Evolutionary conservation across 2,888 invertebrate genomes (phyloP).

Genomic region (Lithophane ornitopus): DNA sequence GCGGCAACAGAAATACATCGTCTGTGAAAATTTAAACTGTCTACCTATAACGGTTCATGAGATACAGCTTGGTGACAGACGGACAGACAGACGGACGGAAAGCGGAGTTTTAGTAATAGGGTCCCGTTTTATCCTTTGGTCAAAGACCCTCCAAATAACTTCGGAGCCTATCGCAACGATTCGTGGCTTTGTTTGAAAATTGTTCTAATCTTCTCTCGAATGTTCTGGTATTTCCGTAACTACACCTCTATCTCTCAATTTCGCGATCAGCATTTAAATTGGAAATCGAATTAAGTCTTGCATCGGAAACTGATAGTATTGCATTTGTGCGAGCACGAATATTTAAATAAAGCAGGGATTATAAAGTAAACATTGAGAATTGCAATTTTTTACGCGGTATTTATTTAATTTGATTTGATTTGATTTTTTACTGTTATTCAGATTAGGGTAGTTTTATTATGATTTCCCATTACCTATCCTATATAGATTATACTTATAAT

Average conservation of each 20-base stretch:
- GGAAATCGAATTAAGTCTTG: conserved; percentile 39
- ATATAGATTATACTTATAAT: no score
- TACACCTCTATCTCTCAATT: conserved; percentile 34
- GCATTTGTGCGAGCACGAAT: conserved; percentile 11
- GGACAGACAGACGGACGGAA: no score
- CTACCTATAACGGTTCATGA: no score
- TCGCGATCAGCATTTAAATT: conserved; percentile 48
- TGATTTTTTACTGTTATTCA: background rate
- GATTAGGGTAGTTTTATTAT: background rate
- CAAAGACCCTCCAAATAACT: conserved; percentile 32
- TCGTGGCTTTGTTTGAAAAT: conserved; percentile 35
- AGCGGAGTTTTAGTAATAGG: no score
- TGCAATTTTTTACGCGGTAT: background rate
- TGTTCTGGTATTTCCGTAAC: conserved; percentile 31
- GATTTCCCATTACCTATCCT: background rate
- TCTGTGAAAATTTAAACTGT: no score
- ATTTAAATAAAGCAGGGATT: conserved; percentile 2
- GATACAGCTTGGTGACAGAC: no score
- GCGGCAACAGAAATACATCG: no score
- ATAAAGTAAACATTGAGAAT: background rate
- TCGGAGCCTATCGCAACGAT: conserved; percentile 20
- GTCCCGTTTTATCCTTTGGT: no score
- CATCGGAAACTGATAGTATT: conserved; percentile 10
- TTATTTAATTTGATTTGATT: background rate
- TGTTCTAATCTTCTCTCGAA: conserved; percentile 44